Conservation (phyloP, 2,113 vertebrate species). For the Dendropsophus ebraccatus region DNA sequence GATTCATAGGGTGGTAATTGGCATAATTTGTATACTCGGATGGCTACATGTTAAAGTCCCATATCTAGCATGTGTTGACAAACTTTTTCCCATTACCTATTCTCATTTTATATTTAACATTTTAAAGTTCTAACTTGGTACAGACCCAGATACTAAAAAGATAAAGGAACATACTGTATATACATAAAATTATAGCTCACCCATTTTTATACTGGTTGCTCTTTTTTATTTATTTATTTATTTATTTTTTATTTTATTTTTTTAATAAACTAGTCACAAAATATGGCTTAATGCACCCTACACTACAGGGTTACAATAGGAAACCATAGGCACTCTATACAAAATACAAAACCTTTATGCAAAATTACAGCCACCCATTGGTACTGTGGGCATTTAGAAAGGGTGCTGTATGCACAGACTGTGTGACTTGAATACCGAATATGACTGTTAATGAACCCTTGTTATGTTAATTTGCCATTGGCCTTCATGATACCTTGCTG, state of each 20-base stretch:
- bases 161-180: background rate
- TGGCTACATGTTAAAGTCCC: background rate
- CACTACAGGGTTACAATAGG: no score
- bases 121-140: background rate
- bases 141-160: background rate
- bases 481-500: background rate
- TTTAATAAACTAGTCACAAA: background rate
- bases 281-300: no score
- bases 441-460: background rate
- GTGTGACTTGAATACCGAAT: background rate
- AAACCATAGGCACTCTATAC: no score
- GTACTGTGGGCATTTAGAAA: no score
- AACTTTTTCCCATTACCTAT: conserved; percentile 16
- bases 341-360: no score
- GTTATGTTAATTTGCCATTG: background rate
- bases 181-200: no score
- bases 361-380: no score
- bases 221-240: no score
- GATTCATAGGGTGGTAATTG: conserved; percentile 51
- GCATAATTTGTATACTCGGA: conserved; percentile 49
- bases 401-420: background rate
- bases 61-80: background rate
- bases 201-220: background rate
- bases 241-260: no score
- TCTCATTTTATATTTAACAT: background rate